Evolutionary conservation across 2,113 vertebrate species (phyloP).

Genomic region (Boulengeromyrus knoepffleri): DNA sequence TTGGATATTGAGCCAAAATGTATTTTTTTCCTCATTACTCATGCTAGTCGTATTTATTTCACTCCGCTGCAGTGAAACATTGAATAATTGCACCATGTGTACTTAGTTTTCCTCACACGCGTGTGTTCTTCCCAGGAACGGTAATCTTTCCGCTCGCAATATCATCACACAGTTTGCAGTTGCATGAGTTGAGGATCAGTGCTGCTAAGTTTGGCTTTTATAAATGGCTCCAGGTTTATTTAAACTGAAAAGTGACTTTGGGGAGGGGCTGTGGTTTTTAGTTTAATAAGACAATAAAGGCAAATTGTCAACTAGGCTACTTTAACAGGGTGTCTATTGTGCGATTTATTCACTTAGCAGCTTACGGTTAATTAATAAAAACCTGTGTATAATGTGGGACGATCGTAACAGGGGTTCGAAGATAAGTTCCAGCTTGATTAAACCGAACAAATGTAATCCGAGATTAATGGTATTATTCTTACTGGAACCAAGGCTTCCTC

Average conservation of each 20-base stretch:
- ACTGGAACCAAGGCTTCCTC: no score
- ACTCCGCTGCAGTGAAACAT: background rate
- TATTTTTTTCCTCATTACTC: background rate
- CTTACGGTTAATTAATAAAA: background rate
- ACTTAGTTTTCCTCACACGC: background rate
- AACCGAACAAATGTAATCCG: no score
- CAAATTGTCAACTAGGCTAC: background rate
- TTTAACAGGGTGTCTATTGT: background rate
- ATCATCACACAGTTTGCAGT: background rate
- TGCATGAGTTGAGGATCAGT: background rate
- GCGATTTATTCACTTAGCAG: background rate
- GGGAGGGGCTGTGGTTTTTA: background rate
- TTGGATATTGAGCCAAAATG: background rate
- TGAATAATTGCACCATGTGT: background rate
- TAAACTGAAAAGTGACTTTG: background rate
- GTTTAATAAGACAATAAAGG: background rate
- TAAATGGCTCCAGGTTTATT: background rate
- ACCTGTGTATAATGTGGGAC: background rate
- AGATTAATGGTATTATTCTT: no score
- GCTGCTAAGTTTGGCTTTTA: background rate
- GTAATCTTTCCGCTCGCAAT: background rate
- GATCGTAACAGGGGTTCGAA: background rate
- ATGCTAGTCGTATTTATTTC: background rate
- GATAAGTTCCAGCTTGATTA: background rate
- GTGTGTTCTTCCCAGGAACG: background rate